These are phyloP conservation scores for Heliconius cydno DNA, from an alignment of 2,888 invertebrate species.

Conservation along the genomic window DNA sequence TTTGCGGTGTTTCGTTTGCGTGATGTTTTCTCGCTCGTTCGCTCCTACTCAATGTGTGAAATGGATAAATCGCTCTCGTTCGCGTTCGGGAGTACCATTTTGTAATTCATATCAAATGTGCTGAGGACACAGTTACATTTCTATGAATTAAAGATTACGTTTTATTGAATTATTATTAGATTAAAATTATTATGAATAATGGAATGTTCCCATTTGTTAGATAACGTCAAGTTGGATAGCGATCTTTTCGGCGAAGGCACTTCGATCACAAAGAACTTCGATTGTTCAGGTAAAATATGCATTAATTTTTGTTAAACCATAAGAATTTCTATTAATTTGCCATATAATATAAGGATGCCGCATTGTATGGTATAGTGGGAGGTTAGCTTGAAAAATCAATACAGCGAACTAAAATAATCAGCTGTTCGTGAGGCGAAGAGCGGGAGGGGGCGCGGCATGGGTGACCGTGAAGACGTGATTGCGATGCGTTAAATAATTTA, in stretches of 20 bases:
- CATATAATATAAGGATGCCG: conserved; percentile 24
- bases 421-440: conserved; percentile 76
- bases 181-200: conserved; percentile 78
- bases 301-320: conserved; percentile 52
- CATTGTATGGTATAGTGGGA: conserved; percentile 57
- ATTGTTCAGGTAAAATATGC: conserved; percentile 84
- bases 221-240: conserved; percentile 84
- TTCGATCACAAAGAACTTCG: conserved; percentile 85
- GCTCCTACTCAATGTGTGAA: conserved; percentile 54
- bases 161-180: conserved; percentile 57
- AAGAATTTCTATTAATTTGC: conserved; percentile 38
- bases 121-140: conserved; percentile 57
- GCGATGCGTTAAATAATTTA: conserved; percentile 59
- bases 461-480: conserved; percentile 75
- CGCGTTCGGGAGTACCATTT: conserved; percentile 53
- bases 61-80: conserved; percentile 60
- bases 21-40: conserved; percentile 55
- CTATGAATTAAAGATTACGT: conserved; percentile 62
- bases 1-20: conserved; percentile 55
- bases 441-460: conserved; percentile 66
- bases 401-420: conserved; percentile 80
- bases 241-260: conserved; percentile 77
- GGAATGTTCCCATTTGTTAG: conserved; percentile 88
- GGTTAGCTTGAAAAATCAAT: conserved; percentile 82
- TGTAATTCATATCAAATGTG: conserved; percentile 49